Evolutionary conservation across 2,113 vertebrate species (phyloP).

Genomic region (Syngnathus scovelli): DNA sequence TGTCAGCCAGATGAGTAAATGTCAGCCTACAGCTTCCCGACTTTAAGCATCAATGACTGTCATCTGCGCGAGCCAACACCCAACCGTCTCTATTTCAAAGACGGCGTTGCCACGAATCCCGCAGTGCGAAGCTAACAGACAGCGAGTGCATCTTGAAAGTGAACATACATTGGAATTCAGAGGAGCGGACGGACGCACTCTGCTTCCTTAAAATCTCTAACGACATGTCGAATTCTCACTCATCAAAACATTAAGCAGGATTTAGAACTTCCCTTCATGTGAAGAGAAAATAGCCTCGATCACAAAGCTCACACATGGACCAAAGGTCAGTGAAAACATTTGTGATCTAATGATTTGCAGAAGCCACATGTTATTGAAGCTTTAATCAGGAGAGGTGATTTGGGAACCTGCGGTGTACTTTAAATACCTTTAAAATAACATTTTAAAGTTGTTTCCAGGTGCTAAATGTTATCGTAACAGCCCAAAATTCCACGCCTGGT

Average conservation of each 20-base stretch:
- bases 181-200: background rate
- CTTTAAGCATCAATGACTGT: constrained; percentile 49
- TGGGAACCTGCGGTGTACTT: constrained; percentile 25
- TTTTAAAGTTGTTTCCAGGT: constrained; percentile 1
- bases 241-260: constrained; percentile 40
- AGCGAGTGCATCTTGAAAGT: constrained; percentile 36
- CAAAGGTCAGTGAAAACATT: constrained; percentile 25
- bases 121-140: constrained; percentile 51
- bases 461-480: constrained; percentile 26
- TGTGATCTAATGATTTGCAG: constrained; percentile 37
- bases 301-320: constrained; percentile 26
- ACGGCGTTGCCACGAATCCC: constrained; percentile 44
- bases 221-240: constrained; percentile 18
- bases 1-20: constrained; percentile 50
- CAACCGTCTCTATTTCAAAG: constrained; percentile 61
- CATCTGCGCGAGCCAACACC: constrained; percentile 58
- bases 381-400: constrained; percentile 24
- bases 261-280: constrained; percentile 31
- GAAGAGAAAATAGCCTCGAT: constrained; percentile 38
- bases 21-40: constrained; percentile 46
- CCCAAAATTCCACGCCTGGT: constrained; percentile 8
- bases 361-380: constrained; percentile 28
- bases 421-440: background rate
- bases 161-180: constrained; percentile 25
- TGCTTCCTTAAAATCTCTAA: constrained; percentile 16